Base-by-base conservation (phyloP, 2,888 invertebrate genomes). In the Drosophila colorata region DNA sequence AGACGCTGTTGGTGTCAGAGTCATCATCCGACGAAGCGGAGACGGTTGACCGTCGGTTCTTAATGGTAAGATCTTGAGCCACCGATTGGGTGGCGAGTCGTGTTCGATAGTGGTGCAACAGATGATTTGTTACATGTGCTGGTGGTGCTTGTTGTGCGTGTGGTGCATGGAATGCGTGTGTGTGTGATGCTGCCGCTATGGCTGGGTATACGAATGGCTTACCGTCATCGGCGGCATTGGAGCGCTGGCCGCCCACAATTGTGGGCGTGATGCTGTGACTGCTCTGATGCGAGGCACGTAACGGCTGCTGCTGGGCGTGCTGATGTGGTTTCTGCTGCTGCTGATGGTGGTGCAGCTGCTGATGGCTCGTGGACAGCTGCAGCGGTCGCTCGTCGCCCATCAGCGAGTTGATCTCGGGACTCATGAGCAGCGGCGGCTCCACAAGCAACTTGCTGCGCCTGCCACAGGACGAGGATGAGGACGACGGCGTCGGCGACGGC, bases 371-470 rank as follows among this genome's bases (percentile, higher is more conserved):
- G 23, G 90, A 80, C 58, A 90, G 55, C 63, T 90, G 91, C 75
- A 90, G 55, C 4, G 89, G 78, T 28, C 93, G 93, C 89, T 94
- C 94, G 76, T 93, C 93, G 57, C 92, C 91, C 87, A 94, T 93
- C 79, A 94, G 91, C 43, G 95, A 95, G 93, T 95, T 95, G 47
- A 95, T 94, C 91, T 95, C 95, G 61, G 94, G 94, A 79, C 94
- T 94, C 83, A 94, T 93, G 48, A 94, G 93, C 69, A 94, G 93
- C 57, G 94, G 93, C 5, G 74, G 87, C 64, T 92, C 92, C 58
- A 91, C 80, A 2, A 86, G 76, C 64, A 91, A 37, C 16, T 88
- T 74, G 66, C 89, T 78, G 35, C 79, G 79, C 9, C 86, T 65
- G 6, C 89, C 89, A 44, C 82, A 80, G 0, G 87, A 87, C 11